Evolutionary conservation across 2,888 invertebrate genomes (phyloP).

Genomic region (Campoplex capitator): DNA sequence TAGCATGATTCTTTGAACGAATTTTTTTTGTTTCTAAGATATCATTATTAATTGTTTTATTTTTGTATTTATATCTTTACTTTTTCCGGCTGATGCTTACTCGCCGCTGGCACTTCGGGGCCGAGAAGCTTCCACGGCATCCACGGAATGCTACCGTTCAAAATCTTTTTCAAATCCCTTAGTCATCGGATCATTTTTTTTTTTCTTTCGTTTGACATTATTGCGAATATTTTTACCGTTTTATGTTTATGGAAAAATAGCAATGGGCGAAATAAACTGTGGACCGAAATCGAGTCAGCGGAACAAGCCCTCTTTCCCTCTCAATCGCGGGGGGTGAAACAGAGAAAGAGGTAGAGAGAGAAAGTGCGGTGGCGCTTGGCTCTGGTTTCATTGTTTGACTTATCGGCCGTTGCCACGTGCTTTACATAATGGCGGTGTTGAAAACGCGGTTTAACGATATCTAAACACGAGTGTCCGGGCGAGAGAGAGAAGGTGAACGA

Average conservation of each 20-base stretch:
- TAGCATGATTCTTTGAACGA: conserved; percentile 3
- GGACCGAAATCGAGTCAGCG: conserved; percentile 51
- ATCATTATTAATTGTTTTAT: conserved; percentile 10
- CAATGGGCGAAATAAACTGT: conserved; percentile 23
- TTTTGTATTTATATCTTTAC: background rate
- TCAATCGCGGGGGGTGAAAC: background rate
- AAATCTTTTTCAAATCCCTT: background rate
- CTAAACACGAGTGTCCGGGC: conserved; percentile 80
- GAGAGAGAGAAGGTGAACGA: conserved; percentile 34
- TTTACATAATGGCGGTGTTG: conserved; percentile 82
- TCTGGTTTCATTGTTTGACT: conserved; percentile 80
- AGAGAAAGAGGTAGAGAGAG: background rate
- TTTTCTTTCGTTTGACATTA: background rate
- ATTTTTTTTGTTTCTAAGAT: background rate
- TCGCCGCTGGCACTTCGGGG: too few relatives aligned
- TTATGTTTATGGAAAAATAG: background rate
- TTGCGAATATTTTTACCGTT: background rate
- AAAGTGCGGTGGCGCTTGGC: conserved; percentile 58
- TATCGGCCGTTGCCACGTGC: conserved; percentile 83
- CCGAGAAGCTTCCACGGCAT: too few relatives aligned
- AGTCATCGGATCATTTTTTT: background rate
- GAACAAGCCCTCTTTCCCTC: conserved; percentile 42
- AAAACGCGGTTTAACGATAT: conserved; percentile 84
- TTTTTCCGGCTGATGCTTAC: background rate
- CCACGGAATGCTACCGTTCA: background rate